Base-by-base conservation (phyloP, 1,140 invertebrate genomes). In the Rhynchophorus ferrugineus region DNA sequence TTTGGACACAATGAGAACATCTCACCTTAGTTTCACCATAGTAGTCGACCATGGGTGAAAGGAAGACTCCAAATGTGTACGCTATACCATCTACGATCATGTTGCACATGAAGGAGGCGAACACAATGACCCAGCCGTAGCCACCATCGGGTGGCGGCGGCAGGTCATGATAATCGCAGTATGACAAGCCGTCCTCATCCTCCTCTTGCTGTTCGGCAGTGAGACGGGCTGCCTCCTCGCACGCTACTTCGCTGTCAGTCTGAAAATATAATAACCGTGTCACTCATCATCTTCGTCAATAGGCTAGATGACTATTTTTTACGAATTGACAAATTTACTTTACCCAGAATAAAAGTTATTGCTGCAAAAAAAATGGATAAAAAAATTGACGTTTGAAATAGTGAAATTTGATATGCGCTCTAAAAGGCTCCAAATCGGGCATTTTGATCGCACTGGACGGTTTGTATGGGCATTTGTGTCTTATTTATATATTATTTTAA, bases 71-170 rank as follows among this genome's bases (percentile, higher is more conserved):
- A 65, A 95, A 95, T 3, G 89, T 92, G 71, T 95, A 94, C 3
- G 90, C 89, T 29, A 95, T 91, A 54, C 95, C 95, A 69, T 99
- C 95, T n/a, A 97, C 91, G 56, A 98, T 89, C 74, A 98, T 85
- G 78, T 98, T 98, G 70, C 93, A 95, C 80, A 97, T 84, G 71
- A 99, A 99, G 6, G 90, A 94, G 37, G 91, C 92, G 61, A 95
- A 83, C 20, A 97, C 94, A 54, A 98, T 69, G 37, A 91, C 85
- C 91, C 92, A 95, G 20, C 91, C 92, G 72, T 89, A 93, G 17
- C 87, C 88, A 33, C 87, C 87, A 65, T 90, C 87, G 6, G 88
- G 87, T 9, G 87, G 85, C 41, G 87, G 84, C 13, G 88, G 87
- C 41, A 89, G 75, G 55, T 87, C 84, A 51, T 81, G 79, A 62